These are phyloP conservation scores for Chlamydotis undulata DNA, from an alignment of 2,113 vertebrate species.

Conservation along the genomic window DNA sequence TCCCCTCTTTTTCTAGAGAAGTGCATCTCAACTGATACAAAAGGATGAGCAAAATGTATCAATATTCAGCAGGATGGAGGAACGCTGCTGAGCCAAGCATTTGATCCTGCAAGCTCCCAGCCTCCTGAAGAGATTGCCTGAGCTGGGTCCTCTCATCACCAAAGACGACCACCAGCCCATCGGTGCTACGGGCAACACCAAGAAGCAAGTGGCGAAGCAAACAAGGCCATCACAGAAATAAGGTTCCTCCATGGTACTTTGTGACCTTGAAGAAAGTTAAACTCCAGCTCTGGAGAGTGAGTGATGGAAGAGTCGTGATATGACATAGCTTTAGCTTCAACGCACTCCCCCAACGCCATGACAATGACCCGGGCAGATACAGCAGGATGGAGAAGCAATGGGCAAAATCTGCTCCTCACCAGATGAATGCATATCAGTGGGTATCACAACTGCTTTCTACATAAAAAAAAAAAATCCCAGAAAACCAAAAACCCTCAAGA, in stretches of 20 bases:
- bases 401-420: not conserved
- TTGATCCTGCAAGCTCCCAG: not conserved
- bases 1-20: not conserved
- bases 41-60: not conserved
- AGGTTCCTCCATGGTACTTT: no score
- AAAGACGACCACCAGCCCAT: not conserved
- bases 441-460: not conserved
- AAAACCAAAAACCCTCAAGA: not conserved
- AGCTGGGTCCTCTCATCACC: accelerated
- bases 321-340: no score
- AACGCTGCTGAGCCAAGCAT: accelerated
- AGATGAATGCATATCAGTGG: not conserved
- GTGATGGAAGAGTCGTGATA: not conserved
- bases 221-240: not conserved
- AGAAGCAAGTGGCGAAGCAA: no score
- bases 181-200: not conserved
- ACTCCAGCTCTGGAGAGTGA: not conserved
- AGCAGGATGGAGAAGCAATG: not conserved
- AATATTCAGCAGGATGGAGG: not conserved
- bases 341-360: not conserved
- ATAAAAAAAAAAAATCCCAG: not conserved
- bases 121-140: accelerated
- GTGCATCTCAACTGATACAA: not conserved
- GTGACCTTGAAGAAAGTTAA: not conserved
- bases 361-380: not conserved